Evolutionary conservation across 2,113 vertebrate genomes (phyloP).

Genomic region (Illadopsis cleaveri): DNA sequence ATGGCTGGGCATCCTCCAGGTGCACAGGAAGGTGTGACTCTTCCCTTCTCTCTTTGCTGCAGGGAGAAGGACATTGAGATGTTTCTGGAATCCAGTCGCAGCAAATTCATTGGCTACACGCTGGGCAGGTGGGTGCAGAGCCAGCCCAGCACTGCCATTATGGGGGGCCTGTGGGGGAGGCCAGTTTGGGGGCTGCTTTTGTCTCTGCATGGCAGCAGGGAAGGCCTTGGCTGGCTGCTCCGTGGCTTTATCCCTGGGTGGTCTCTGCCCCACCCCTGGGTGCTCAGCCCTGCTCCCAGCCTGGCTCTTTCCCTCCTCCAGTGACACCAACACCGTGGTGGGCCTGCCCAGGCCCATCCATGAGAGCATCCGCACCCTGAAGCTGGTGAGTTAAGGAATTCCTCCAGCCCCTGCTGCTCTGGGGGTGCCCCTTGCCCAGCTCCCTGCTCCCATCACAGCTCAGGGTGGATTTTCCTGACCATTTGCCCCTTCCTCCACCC

Average conservation of each 20-base stretch:
- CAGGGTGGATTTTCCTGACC: background rate
- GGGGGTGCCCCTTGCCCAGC: background rate
- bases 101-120: slow-evolving; percentile 98
- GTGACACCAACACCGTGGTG: slow-evolving; percentile 95
- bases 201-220: accelerated
- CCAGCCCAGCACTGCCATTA: accelerated
- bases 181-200: background rate
- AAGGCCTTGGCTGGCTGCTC: background rate
- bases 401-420: background rate
- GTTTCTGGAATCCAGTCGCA: slow-evolving; percentile 96
- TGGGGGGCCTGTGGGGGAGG: accelerated
- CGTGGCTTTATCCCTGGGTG: background rate
- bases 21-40: background rate
- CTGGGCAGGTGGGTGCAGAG: slow-evolving; percentile 85
- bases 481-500: background rate
- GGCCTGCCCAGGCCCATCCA: slow-evolving; percentile 96
- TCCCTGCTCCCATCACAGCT: background rate
- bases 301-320: slow-evolving; percentile 52
- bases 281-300: background rate
- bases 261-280: background rate
- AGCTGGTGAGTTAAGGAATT: slow-evolving; percentile 80
- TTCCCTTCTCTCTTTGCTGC: background rate
- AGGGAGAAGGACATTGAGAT: slow-evolving; percentile 98
- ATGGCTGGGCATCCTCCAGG: background rate
- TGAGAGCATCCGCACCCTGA: slow-evolving; percentile 95